These are phyloP conservation scores for Pyxicephalus adspersus DNA, from an alignment of 2,113 vertebrate genomes.

Conservation along the genomic window DNA sequence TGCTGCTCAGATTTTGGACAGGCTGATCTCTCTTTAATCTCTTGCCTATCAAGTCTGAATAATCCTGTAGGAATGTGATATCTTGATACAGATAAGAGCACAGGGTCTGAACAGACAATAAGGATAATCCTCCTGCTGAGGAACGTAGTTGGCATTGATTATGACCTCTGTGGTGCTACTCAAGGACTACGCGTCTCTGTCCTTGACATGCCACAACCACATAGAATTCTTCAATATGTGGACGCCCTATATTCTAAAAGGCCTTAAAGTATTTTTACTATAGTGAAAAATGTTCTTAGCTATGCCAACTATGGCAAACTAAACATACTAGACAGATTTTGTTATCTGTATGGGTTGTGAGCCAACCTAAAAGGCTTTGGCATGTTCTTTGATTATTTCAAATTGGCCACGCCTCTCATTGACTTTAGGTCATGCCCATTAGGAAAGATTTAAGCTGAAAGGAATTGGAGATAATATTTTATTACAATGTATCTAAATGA, in stretches of 20 bases:
- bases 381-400: no score
- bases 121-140: slow-evolving; percentile 15
- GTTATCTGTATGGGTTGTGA: not conserved
- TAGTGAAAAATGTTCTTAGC: no score
- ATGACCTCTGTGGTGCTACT: slow-evolving; percentile 1
- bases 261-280: no score
- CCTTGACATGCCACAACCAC: slow-evolving; percentile 14
- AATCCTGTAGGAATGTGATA: not conserved
- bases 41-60: not conserved
- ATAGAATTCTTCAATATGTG: not conserved
- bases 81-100: not conserved
- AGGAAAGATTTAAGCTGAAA: no score
- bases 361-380: no score
- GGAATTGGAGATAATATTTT: no score
- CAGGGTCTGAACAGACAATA: not conserved
- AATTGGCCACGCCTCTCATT: not conserved
- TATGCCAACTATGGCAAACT: not conserved
- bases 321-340: not conserved
- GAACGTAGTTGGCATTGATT: not conserved
- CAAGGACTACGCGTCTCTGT: not conserved
- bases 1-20: no score
- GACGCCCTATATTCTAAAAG: no score
- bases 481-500: no score
- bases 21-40: no score
- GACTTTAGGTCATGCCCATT: not conserved